Conservation (phyloP, 2,888 invertebrate species). For the Troglohyphantes excavatus region DNA sequence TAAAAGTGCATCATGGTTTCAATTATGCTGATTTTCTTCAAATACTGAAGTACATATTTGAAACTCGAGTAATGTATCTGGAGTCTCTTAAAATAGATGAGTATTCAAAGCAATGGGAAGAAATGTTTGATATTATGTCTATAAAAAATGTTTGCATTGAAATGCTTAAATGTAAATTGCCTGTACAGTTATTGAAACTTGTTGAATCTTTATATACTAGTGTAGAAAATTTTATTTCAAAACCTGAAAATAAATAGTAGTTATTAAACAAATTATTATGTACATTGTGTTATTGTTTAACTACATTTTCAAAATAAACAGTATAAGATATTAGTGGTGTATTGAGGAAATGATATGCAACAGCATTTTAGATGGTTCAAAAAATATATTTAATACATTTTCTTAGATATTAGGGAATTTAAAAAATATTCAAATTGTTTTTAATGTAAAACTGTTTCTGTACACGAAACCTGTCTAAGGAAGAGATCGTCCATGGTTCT, state of each 20-base stretch:
- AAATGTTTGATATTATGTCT: slow-evolving; percentile 26
- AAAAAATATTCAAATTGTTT: no score
- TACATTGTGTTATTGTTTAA: not conserved
- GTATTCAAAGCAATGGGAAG: slow-evolving; percentile 21
- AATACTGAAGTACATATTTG: slow-evolving; percentile 56
- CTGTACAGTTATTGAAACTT: not conserved
- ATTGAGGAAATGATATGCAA: no score
- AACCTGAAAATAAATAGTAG: slow-evolving; percentile 20
- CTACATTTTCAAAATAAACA: no score
- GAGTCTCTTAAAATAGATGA: not conserved
- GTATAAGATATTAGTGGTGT: no score
- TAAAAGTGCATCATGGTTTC: slow-evolving; percentile 89
- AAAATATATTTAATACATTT: no score
- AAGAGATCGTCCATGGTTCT: no score
- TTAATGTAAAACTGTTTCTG: no score
- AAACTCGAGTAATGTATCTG: slow-evolving; percentile 14
- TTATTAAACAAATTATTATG: not conserved
- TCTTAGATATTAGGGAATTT: no score
- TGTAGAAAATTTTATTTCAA: not conserved
- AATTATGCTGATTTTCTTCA: slow-evolving; percentile 86
- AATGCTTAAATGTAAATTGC: slow-evolving; percentile 29
- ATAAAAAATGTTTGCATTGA: slow-evolving; percentile 35
- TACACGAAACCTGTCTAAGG: no score
- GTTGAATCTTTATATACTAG: not conserved
- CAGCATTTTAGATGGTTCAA: no score